These are phyloP conservation scores for Chloropsis hardwickii DNA, from an alignment of 2,113 vertebrate genomes.

Conservation along the genomic window DNA sequence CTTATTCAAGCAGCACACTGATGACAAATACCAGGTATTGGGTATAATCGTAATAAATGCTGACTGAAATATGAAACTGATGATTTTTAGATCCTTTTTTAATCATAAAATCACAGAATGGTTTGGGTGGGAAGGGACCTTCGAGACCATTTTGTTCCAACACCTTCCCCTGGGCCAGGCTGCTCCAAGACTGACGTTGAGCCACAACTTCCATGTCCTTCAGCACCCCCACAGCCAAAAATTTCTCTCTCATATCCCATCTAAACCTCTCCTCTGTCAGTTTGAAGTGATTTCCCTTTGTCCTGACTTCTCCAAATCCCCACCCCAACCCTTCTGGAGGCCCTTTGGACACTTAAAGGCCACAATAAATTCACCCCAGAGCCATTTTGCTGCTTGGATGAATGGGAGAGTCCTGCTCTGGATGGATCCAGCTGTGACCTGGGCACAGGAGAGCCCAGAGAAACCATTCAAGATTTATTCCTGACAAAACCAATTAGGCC, in stretches of 20 bases:
- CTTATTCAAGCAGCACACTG: neutral
- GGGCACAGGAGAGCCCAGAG: neutral
- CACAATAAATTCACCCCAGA: rapidly evolving
- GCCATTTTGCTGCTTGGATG: neutral
- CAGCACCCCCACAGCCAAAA: neutral
- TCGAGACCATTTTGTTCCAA: neutral
- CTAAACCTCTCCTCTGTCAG: neutral
- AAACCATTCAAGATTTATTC: neutral
- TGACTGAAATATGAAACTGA: neutral
- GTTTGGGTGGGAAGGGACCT: neutral
- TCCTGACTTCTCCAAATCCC: neutral
- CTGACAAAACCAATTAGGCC: neutral
- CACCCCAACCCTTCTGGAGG: neutral
- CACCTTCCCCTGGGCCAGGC: neutral
- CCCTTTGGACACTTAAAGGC: neutral
- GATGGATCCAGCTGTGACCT: neutral
- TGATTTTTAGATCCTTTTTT: neutral
- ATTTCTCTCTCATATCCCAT: neutral
- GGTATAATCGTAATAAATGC: neutral
- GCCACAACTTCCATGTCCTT: neutral
- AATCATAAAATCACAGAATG: neutral
- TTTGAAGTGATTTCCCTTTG: neutral
- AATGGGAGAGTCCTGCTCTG: rapidly evolving
- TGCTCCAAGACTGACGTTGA: rapidly evolving
- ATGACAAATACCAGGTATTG: neutral